Base-by-base conservation (phyloP, 64 coral and sea anemone genomes). In the Actinia tenebrosa region DNA sequence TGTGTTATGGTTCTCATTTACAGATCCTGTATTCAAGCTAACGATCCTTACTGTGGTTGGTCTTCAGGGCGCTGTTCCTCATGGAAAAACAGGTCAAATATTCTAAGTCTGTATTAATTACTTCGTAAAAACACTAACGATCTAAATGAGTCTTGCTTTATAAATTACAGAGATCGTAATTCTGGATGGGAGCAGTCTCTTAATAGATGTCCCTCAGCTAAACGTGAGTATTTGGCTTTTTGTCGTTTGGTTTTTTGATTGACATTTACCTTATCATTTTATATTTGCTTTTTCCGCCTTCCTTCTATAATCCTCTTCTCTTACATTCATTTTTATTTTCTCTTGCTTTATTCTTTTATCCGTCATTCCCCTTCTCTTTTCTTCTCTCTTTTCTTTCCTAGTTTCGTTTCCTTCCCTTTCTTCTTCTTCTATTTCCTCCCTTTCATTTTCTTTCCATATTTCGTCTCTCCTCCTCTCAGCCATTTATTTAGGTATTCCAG, bases 1-100 rank as follows among this genome's bases (percentile, higher is more conserved):
- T 26, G 18, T 83, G 47, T 58, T 3, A 30, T 83, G 44, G 2
- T 66, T 66, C 63, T 8, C 53, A 14, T n/a, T 53, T 80, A 71
- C 27, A 91, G 89, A 20, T 78, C 83, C 5, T 91, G 89, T 69
- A 91, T 80, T 46, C 64, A 84, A 16, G 90, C 90, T 27, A 19
- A 50, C 42, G 90, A 92, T 79, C 90, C 90, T 18, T 92, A 92
- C 45, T 92, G 90, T 69, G 90, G 85, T 8, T 92, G 90, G 90
- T 64, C 77, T 14, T 82, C 85, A 56, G 80, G 20, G 4, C 9
- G 78, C 11, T 92, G 90, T 27, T 59, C 79, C 15, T 77, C 85
- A 23, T 85, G 83, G 83, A 64, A 63, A 37, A 61, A 59, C 23
- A 61, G 83, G 83, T 85, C 22, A 53, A 16, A 61, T 69, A 27